Conservation (phyloP, 2,797 vertebrate genomes). For the Tapera naevia region DNA sequence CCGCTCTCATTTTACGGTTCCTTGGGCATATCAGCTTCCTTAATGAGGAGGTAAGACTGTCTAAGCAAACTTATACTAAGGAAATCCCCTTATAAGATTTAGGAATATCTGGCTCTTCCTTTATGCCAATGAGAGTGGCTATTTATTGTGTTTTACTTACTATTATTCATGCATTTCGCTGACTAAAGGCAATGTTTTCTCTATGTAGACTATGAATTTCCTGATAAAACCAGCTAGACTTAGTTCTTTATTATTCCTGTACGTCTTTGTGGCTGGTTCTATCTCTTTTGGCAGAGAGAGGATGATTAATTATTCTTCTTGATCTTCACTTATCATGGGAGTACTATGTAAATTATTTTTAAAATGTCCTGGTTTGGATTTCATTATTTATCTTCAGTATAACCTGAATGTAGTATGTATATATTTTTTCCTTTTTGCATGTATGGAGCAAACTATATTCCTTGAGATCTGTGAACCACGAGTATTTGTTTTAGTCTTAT, state of each 20-base stretch:
- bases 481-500: not conserved
- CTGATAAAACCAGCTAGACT: not conserved
- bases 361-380: not conserved
- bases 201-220: constrained; percentile 16
- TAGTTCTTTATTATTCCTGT: constrained; percentile 33
- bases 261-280: constrained; percentile 3
- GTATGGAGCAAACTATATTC: not conserved
- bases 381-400: constrained; percentile 22
- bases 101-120: not conserved
- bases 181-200: constrained; percentile 25
- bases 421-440: not conserved
- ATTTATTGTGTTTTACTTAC: not conserved
- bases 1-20: not conserved
- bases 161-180: constrained; percentile 23
- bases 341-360: constrained; percentile 41
- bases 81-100: not conserved
- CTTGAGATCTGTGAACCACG: not conserved
- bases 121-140: not conserved
- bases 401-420: not conserved
- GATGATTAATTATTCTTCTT: constrained; percentile 56
- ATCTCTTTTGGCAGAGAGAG: not conserved
- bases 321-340: constrained; percentile 37
- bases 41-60: not conserved
- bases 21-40: not conserved
- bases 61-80: not conserved